Conservation (phyloP, 2,797 vertebrate species). For the Helostoma temminkii region DNA sequence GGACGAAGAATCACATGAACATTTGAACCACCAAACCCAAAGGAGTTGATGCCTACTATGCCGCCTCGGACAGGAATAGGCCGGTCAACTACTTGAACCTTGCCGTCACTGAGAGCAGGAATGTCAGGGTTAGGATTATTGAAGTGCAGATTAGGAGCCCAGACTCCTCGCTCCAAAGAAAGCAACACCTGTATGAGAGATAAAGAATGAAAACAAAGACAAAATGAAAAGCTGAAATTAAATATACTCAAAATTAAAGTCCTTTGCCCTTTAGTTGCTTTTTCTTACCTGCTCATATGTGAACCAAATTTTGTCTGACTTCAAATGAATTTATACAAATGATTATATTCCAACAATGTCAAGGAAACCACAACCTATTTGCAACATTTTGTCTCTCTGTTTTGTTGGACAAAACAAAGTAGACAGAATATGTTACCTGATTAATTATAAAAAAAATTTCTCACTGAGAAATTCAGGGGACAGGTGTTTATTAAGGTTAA, state of each 20-base stretch:
- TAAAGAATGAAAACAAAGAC: neutral
- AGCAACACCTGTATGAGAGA: constrained; percentile 87
- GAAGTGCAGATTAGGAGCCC: constrained; percentile 97
- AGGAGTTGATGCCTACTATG: constrained; percentile 92
- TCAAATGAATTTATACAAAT: too few relatives aligned
- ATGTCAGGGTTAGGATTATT: constrained; percentile 90
- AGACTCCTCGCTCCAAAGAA: constrained; percentile 90
- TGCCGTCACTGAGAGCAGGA: constrained; percentile 88
- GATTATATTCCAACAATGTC: too few relatives aligned
- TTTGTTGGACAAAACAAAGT: too few relatives aligned
- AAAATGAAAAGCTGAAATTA: neutral
- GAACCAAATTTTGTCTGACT: too few relatives aligned
- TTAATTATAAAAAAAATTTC: too few relatives aligned
- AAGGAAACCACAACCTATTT: too few relatives aligned
- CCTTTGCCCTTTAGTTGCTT: too few relatives aligned
- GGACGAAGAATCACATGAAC: constrained; percentile 93
- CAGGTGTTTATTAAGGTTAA: too few relatives aligned
- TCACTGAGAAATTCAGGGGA: too few relatives aligned
- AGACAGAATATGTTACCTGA: too few relatives aligned
- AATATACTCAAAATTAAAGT: neutral
- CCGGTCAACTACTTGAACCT: constrained; percentile 86
- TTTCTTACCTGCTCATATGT: too few relatives aligned
- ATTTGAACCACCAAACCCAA: constrained; percentile 97
- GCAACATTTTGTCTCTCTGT: too few relatives aligned
- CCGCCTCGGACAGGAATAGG: constrained; percentile 89